These are phyloP conservation scores for Rhizomys pruinosus DNA, from an alignment of 2,113 vertebrate species.

Conservation along the genomic window DNA sequence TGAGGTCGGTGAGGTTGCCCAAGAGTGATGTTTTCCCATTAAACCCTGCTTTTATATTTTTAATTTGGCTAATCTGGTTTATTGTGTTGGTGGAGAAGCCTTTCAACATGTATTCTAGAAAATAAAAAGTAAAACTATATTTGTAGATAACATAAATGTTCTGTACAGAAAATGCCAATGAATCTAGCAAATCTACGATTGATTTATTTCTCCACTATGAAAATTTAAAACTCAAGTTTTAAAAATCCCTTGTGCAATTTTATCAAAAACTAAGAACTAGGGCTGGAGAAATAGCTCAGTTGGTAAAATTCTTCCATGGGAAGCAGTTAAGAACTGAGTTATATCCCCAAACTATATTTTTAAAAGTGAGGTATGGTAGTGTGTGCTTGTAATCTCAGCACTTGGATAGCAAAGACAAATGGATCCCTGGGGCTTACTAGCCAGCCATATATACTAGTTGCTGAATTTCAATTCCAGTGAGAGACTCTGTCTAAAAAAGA, in stretches of 20 bases:
- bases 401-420: not conserved
- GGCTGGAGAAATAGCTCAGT: not conserved
- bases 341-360: not conserved
- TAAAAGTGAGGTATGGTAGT: not conserved
- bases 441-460: not conserved
- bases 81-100: no score
- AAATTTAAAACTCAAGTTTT: conserved; percentile 8
- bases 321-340: not conserved
- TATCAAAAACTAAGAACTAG: not conserved
- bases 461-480: not conserved
- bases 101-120: not conserved
- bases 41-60: no score
- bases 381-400: not conserved
- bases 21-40: no score
- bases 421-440: not conserved
- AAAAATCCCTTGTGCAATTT: conserved; percentile 3
- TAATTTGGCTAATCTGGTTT: no score
- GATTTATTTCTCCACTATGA: conserved; percentile 17
- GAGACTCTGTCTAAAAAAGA: not conserved
- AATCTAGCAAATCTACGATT: not conserved
- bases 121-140: conserved; percentile 43
- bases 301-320: not conserved
- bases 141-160: conserved; percentile 40
- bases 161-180: conserved; percentile 30
- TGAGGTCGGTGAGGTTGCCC: no score